phyloP scores from a whole-genome alignment of 2,113 vertebrate genomes.

The Dasyurus viverrinus region DNA sequence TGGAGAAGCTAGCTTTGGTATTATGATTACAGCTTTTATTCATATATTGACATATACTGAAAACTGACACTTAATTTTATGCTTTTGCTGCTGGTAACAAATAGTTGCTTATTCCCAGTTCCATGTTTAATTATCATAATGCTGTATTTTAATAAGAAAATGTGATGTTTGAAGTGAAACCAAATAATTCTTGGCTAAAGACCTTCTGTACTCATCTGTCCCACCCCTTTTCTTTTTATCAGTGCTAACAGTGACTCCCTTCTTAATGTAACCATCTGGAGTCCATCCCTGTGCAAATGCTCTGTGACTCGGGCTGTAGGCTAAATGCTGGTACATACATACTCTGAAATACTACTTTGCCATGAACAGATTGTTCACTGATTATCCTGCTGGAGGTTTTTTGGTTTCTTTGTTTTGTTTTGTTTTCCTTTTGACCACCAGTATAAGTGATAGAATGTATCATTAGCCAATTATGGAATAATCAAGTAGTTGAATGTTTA shows the following conservation, averaged over 20 bases:
- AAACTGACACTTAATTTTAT: slow-evolving; percentile 34
- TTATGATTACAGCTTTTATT: slow-evolving; percentile 21
- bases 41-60: slow-evolving; percentile 21
- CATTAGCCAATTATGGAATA: slow-evolving; percentile 1
- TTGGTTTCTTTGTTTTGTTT: slow-evolving; percentile 17
- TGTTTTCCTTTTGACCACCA: slow-evolving; percentile 14
- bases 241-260: background rate
- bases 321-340: background rate
- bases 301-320: slow-evolving; percentile 7
- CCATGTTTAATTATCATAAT: slow-evolving; percentile 21
- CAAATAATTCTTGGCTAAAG: background rate
- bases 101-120: background rate
- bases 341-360: background rate
- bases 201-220: slow-evolving; percentile 1
- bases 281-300: background rate
- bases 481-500: background rate
- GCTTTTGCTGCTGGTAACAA: slow-evolving; percentile 8
- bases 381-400: background rate
- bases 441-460: slow-evolving; percentile 32
- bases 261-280: background rate
- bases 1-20: slow-evolving; percentile 17
- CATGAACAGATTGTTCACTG: slow-evolving; percentile 10
- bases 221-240: background rate
- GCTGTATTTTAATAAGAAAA: slow-evolving; percentile 35
- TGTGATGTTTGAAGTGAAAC: slow-evolving; percentile 47